Base-by-base conservation (phyloP, 2,888 invertebrate species). In the Thera obeliscata region DNA sequence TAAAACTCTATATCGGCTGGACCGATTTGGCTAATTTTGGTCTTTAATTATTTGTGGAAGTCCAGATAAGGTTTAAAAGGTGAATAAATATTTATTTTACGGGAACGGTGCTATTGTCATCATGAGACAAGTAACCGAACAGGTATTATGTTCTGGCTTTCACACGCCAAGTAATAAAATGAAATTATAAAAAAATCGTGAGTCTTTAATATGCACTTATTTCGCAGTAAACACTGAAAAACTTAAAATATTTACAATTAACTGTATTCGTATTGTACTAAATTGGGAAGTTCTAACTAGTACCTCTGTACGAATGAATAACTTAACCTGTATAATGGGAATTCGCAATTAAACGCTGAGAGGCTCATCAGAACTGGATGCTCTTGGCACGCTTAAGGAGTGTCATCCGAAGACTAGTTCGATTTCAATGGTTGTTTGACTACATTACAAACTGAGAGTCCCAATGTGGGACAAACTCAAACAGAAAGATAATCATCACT, bases 361-460 rank as follows among this genome's bases (percentile, higher is more conserved):
- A 78, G 76, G 66, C 78, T 80, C 80, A 82, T 83, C 77, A 81
- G 79, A 81, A 79, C 78, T 77, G 82, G 84, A 80, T 73, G 87
- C 76, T 84, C 88, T 88, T 88, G 89, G 86, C 89, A 88, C 78
- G 76, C 77, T 86, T 87, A 75, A 75, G 59, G 70, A 77, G 79
- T 78, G 74, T 81, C 82, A 79, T 83, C 82, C 78, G 70, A 66
- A 72, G 75, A 66, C 67, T 36, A 70, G 59, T 68, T 66, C 63
- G 68, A 73, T 75, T 71, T 75, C 68, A 69, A 72, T 72, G 63
- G 62, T 55, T 56, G 46, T 58, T 59, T 56, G 61, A 62, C 50
- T 64, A 52, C 48, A n/a, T 61, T 48, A 38, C 60, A 43, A 50
- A 38, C 36, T n/a, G 22, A 12, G 12, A 38, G 33, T 52, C 33